Percentiles rank a stretch among this genome's conserved stretches.
Conservation (phyloP, 2,113 vertebrate species). For the Callospermophilus lateralis region DNA sequence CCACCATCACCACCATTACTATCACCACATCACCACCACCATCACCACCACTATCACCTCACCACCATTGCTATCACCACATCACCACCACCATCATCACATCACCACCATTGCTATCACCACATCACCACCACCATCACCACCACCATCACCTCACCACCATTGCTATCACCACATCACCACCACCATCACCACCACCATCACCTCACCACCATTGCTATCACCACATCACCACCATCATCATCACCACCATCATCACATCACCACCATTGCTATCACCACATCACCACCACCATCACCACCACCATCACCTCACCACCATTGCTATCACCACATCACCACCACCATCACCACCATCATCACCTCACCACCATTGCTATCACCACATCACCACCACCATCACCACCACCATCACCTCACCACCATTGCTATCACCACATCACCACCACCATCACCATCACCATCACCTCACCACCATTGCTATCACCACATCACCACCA, state of each 20-base stretch:
- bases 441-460: fast-evolving
- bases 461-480: fast-evolving
- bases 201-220: no score
- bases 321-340: fast-evolving
- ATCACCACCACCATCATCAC: fast-evolving
- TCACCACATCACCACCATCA: no score
- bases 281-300: no score
- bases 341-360: not conserved
- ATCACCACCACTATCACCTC: fast-evolving
- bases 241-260: not conserved
- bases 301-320: no score
- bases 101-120: fast-evolving
- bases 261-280: no score
- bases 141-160: no score
- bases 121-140: fast-evolving
- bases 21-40: no score
- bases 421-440: fast-evolving
- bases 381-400: no score
- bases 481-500: fast-evolving
- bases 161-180: no score
- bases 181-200: no score
- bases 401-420: no score
- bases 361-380: not conserved
- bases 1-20: no score
- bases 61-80: not conserved